Percentiles rank a stretch among this genome's conserved stretches.
Evolutionary conservation across 1,140 invertebrate species (phyloP).

Genomic region (Subanguina moxae): DNA sequence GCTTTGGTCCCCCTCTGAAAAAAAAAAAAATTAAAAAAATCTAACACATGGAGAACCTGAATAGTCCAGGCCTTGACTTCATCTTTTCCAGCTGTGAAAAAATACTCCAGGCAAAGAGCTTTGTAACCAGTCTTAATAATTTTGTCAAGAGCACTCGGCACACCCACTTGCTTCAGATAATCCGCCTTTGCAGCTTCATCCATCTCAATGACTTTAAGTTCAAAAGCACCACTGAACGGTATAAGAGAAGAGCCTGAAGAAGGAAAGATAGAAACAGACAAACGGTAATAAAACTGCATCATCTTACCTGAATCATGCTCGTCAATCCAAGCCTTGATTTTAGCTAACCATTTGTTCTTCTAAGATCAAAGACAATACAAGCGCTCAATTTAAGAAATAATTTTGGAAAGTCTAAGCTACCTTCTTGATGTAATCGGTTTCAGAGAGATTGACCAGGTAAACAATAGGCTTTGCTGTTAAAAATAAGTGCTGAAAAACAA

Average conservation of each 20-base stretch:
- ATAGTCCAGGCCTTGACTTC: constrained; percentile 99
- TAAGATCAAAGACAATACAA: constrained; percentile 26
- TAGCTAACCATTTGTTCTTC: constrained; percentile 73
- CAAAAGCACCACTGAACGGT: constrained; percentile 82
- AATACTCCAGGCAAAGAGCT: constrained; percentile 84
- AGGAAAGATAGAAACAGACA: too few species aligned
- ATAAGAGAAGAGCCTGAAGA: constrained; percentile 64
- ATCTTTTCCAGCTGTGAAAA: constrained; percentile 86
- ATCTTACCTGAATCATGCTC: constrained; percentile 78
- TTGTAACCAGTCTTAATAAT: constrained; percentile 97
- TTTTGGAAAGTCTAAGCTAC: constrained; percentile 98
- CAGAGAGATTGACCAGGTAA: constrained; percentile 92
- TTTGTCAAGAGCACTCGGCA: constrained; percentile 80
- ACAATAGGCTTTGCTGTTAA: constrained; percentile 96
- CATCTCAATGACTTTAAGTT: constrained; percentile 82
- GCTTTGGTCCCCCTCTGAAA: constrained; percentile 90
- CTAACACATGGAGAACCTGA: constrained; percentile 68
- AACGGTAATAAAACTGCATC: too few species aligned
- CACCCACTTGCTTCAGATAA: constrained; percentile 70
- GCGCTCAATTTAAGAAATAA: constrained; percentile 33
- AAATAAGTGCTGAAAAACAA: constrained; percentile 77
- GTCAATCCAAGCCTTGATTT: constrained; percentile 99
- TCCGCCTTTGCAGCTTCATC: constrained; percentile 71
- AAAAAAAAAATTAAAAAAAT: constrained; percentile 18
- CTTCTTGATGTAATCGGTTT: constrained; percentile 96